These are phyloP conservation scores for Botrylloides violaceus DNA, from an alignment of 23 tunicate species.

Conservation along the genomic window DNA sequence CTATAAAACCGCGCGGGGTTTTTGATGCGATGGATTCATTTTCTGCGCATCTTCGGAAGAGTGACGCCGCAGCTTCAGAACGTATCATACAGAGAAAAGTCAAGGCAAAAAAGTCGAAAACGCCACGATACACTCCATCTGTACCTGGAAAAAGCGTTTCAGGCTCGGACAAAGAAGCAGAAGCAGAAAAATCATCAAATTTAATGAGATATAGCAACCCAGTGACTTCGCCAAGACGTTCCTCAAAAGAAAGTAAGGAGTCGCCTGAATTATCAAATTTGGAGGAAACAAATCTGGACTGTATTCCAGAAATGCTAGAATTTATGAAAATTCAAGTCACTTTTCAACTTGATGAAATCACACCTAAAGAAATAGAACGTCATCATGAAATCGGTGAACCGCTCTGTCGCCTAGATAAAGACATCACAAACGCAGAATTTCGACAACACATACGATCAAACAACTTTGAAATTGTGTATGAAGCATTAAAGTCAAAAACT, in stretches of 20 bases:
- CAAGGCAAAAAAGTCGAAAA: constrained; percentile 14
- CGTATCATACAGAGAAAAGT: neutral
- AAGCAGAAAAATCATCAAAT: neutral
- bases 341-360: constrained; percentile 52
- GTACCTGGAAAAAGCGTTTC: no score
- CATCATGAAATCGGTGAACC: constrained; percentile 91
- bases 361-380: constrained; percentile 60
- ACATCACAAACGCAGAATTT: constrained; percentile 57
- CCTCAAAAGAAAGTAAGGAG: constrained; percentile 6
- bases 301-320: constrained; percentile 52
- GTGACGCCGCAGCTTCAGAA: constrained; percentile 1
- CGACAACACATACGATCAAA: constrained; percentile 66
- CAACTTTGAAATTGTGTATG: constrained; percentile 70
- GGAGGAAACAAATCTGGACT: neutral
- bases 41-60: constrained; percentile 8
- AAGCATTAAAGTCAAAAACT: constrained; percentile 45
- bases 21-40: neutral
- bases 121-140: no score
- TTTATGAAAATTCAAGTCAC: constrained; percentile 68
- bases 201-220: neutral
- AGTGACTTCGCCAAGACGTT: neutral
- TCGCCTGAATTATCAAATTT: neutral
- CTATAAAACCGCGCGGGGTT: neutral
- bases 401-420: constrained; percentile 64
- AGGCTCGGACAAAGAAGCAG: no score